A percentile compares a stretch with the other conserved stretches of the same genome.
Conservation (phyloP, 2,888 invertebrate species). For the Fissipunctia ypsillon region DNA sequence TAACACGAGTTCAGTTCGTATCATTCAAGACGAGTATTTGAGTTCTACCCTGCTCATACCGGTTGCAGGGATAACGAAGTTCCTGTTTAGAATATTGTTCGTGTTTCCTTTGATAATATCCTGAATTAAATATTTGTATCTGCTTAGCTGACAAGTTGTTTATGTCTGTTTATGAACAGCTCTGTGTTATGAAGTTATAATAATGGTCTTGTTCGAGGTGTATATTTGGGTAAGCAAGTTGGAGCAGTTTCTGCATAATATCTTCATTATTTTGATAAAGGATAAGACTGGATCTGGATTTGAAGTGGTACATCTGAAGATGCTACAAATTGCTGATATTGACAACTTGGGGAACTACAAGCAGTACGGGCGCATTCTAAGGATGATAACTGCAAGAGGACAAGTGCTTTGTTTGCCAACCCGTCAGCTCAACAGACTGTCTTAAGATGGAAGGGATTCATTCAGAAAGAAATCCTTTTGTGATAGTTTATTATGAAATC, state of each 20-base stretch:
- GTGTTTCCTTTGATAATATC: slow-evolving; percentile 64
- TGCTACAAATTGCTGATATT: neutral
- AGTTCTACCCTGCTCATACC: slow-evolving; percentile 67
- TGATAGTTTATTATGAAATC: no score
- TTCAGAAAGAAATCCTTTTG: no score
- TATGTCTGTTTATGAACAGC: slow-evolving; percentile 52
- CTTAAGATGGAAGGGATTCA: no score
- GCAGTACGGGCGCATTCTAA: no score
- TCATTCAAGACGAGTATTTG: slow-evolving; percentile 63
- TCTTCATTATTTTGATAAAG: slow-evolving; percentile 26
- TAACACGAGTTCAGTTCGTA: slow-evolving; percentile 65
- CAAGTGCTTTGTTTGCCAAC: no score
- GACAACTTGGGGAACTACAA: neutral
- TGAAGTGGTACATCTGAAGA: neutral
- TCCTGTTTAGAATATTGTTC: slow-evolving; percentile 68
- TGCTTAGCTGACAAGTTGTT: slow-evolving; percentile 58
- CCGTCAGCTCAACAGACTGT: no score
- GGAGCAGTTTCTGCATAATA: slow-evolving; percentile 22
- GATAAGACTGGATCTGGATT: neutral
- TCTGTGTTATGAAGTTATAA: slow-evolving; percentile 48
- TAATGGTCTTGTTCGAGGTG: slow-evolving; percentile 31
- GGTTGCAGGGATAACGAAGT: slow-evolving; percentile 71
- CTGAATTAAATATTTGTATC: slow-evolving; percentile 63
- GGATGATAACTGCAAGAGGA: no score
- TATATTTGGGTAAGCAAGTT: slow-evolving; percentile 41